Conservation (phyloP, 2,113 vertebrate genomes). For the Pao palembangensis region DNA sequence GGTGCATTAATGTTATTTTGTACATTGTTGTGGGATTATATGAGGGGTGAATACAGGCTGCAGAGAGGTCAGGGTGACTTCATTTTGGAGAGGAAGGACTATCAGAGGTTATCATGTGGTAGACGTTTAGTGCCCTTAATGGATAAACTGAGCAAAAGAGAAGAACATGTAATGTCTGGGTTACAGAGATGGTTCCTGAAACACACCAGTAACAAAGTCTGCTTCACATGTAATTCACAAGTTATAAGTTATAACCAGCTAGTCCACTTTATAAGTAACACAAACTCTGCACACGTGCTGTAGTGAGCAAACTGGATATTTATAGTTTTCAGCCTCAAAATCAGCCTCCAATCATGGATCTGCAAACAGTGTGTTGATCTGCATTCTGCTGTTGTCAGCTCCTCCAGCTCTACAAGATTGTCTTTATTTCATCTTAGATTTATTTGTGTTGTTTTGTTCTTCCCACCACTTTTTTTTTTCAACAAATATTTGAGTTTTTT, state of each 20-base stretch:
- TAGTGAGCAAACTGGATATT: conserved; percentile 1
- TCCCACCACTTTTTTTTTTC: background rate
- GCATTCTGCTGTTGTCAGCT: conserved; percentile 9
- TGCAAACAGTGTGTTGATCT: conserved; percentile 8
- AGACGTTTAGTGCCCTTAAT: conserved; percentile 2
- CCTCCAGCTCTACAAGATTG: conserved; percentile 7
- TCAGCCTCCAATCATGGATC: background rate
- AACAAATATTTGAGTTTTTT: conserved; percentile 7
- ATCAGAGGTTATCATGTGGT: conserved; percentile 28
- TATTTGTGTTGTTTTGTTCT: conserved; percentile 7
- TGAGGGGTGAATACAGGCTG: conserved; percentile 18
- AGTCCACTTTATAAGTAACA: too few species aligned
- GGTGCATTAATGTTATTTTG: conserved; percentile 50
- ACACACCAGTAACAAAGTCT: too few species aligned
- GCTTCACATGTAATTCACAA: too few species aligned
- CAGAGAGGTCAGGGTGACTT: conserved; percentile 23
- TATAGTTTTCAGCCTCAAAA: background rate
- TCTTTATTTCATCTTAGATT: conserved; percentile 19
- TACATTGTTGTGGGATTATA: conserved; percentile 63
- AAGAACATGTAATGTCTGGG: background rate
- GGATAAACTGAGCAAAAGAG: background rate
- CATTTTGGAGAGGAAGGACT: conserved; percentile 21
- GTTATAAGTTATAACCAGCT: background rate
- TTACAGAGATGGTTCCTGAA: background rate
- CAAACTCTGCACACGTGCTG: background rate